Conservation (phyloP, 1,140 invertebrate species). For the Phortica variegata region DNA sequence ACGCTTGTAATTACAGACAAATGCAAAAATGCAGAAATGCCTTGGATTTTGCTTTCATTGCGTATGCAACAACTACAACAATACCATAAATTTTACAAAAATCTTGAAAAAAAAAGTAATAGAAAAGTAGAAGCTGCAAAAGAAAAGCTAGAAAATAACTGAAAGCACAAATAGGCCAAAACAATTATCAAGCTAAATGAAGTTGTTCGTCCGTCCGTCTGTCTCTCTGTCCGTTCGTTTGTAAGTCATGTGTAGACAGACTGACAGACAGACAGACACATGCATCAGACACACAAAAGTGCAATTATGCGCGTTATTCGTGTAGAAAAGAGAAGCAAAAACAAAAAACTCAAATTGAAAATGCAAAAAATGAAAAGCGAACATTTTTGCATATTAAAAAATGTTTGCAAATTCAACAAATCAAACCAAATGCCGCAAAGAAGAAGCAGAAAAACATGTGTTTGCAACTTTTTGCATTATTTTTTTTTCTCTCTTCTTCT, state of each 20-base stretch:
- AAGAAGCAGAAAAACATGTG: conserved; percentile 4
- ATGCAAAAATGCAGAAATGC: conserved; percentile 2
- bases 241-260: no score
- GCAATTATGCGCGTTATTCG: conserved; percentile 50
- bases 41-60: conserved; percentile 45
- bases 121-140: conserved; percentile 24
- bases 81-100: not conserved
- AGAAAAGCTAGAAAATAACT: conserved; percentile 26
- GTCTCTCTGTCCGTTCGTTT: conserved; percentile 5
- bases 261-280: no score
- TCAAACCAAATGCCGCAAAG: conserved; percentile 17
- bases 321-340: conserved; percentile 36
- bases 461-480: conserved; percentile 8
- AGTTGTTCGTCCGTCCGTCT: conserved; percentile 30
- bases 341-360: no score
- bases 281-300: conserved; percentile 8
- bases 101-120: conserved; percentile 19
- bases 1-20: conserved; percentile 1
- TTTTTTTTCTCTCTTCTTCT: no score
- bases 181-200: conserved; percentile 27
- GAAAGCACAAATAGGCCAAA: conserved; percentile 15
- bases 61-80: conserved; percentile 15
- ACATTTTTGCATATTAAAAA: conserved; percentile 30
- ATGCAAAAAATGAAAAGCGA: no score
- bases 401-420: not conserved